phyloP scores from a whole-genome alignment of 2,888 invertebrate genomes.

The Aphidius colemani region DNA sequence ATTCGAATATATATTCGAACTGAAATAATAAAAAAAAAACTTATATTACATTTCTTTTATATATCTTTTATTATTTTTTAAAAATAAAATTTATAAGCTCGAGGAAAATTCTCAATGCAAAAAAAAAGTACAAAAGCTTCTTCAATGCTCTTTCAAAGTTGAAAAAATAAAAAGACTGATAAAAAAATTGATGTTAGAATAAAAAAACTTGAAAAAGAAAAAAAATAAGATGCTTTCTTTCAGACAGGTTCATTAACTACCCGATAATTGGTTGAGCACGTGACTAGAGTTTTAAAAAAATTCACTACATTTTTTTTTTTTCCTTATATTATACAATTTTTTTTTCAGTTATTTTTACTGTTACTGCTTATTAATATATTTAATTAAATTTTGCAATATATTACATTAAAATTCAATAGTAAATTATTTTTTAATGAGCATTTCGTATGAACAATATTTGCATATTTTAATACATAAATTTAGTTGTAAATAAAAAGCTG shows the following conservation, averaged over 20 bases:
- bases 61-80: background rate
- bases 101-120: too few relatives aligned
- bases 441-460: background rate
- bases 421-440: too few relatives aligned
- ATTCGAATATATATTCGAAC: too few relatives aligned
- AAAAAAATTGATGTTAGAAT: too few relatives aligned
- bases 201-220: too few relatives aligned
- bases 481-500: background rate
- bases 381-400: too few relatives aligned
- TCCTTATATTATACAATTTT: background rate
- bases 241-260: constrained; percentile 33
- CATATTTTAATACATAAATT: background rate
- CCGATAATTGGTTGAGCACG: constrained; percentile 34
- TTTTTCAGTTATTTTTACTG: background rate
- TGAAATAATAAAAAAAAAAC: too few relatives aligned
- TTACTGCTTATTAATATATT: background rate
- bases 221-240: constrained; percentile 9
- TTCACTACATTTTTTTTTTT: background rate
- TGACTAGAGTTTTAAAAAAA: constrained; percentile 33
- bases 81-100: background rate
- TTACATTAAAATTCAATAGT: too few relatives aligned
- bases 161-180: too few relatives aligned
- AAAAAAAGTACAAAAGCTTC: background rate
- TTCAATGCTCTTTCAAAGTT: background rate
- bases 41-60: background rate